These are phyloP conservation scores for Mormyrops attenuatus DNA, from an alignment of 2,797 vertebrate genomes.

Conservation along the genomic window DNA sequence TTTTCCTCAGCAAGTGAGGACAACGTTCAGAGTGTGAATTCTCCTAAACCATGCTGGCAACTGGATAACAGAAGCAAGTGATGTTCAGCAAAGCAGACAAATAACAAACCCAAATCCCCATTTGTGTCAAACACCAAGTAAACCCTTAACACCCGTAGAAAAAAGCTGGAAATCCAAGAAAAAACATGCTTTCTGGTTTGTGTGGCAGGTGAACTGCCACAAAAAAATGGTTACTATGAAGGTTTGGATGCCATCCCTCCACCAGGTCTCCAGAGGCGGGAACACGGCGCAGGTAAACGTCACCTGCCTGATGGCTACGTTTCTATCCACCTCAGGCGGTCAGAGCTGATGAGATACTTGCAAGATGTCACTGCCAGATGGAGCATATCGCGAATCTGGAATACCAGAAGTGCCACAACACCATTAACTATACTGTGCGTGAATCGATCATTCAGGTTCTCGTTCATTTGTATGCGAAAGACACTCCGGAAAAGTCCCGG, in stretches of 20 bases:
- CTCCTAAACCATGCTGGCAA: background rate
- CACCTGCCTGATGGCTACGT: conserved; percentile 60
- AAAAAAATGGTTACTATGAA: background rate
- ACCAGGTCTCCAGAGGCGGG: conserved; percentile 43
- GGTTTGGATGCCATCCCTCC: conserved; percentile 13
- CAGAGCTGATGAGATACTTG: conserved; percentile 67
- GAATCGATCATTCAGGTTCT: background rate
- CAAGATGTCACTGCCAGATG: conserved; percentile 45
- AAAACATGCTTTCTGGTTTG: background rate
- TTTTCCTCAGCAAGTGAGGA: background rate
- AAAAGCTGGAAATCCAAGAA: background rate
- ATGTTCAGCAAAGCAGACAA: background rate
- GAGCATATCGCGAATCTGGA: conserved; percentile 61
- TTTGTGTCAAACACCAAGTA: conserved; percentile 14
- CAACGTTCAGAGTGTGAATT: background rate
- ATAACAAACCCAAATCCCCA: background rate
- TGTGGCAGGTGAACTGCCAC: background rate
- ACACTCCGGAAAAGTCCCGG: no score
- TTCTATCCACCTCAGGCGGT: conserved; percentile 55
- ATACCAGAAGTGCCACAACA: conserved; percentile 59
- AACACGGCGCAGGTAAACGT: conserved; percentile 40
- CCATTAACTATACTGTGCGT: conserved; percentile 42
- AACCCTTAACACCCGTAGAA: conserved; percentile 3
- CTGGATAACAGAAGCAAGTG: background rate
- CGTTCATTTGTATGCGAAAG: background rate